Evolutionary conservation across 2,888 invertebrate species (phyloP).

Genomic region (Alviniconcha strummeri): DNA sequence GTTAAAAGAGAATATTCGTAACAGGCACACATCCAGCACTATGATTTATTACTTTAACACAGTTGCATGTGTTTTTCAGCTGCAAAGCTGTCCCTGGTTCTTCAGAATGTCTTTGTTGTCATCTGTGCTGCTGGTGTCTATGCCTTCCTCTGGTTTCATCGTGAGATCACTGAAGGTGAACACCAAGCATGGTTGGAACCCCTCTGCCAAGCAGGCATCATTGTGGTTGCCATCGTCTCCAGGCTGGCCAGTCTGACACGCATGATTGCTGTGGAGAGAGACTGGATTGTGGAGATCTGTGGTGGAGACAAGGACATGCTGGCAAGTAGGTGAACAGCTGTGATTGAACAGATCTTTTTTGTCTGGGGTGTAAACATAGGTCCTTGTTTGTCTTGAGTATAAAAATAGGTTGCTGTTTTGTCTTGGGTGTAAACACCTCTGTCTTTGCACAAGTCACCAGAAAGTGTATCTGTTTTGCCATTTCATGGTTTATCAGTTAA

Average conservation of each 20-base stretch:
- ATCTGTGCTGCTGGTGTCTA: constrained; percentile 72
- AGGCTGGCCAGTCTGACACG: constrained; percentile 71
- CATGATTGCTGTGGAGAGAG: constrained; percentile 72
- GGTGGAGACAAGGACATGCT: constrained; percentile 69
- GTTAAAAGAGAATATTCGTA: too few relatives aligned
- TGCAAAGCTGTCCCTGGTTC: constrained; percentile 71
- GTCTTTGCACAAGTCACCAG: too few relatives aligned
- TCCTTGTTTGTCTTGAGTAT: too few relatives aligned
- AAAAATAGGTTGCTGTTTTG: too few relatives aligned
- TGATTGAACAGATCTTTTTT: too few relatives aligned
- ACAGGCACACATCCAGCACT: too few relatives aligned
- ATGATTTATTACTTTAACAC: too few relatives aligned
- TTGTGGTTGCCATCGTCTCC: constrained; percentile 67
- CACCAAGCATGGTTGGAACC: constrained; percentile 14
- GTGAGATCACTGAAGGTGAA: constrained; percentile 39
- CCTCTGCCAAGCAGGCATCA: constrained; percentile 28
- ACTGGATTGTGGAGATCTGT: constrained; percentile 76
- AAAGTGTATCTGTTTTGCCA: too few relatives aligned
- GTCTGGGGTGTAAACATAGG: too few relatives aligned
- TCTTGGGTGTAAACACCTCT: too few relatives aligned
- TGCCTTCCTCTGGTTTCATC: constrained; percentile 57
- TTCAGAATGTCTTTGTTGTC: constrained; percentile 74
- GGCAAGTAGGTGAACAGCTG: constrained; percentile 61
- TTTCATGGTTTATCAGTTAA: too few relatives aligned
- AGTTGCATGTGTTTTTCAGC: constrained; percentile 64